Conservation (phyloP, 2,797 vertebrate genomes). For the Emydoidea blandingii region DNA sequence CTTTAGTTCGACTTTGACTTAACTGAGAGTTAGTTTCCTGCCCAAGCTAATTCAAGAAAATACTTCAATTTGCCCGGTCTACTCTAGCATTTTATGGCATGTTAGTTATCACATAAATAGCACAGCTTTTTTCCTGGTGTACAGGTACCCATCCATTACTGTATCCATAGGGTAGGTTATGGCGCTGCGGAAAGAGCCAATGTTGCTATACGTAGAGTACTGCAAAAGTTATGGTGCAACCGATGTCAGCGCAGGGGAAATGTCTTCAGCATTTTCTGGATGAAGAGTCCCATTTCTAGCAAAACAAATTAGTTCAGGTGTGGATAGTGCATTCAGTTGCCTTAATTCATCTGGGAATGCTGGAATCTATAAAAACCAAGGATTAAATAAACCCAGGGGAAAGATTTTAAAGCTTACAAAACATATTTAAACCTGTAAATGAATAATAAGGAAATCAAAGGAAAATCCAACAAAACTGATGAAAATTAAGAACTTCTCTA, state of each 20-base stretch:
- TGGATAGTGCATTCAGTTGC: neutral
- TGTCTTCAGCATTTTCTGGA: neutral
- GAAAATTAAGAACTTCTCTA: neutral
- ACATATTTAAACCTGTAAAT: neutral
- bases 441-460: neutral
- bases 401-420: neutral
- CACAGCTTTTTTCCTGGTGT: rapidly evolving
- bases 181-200: rapidly evolving
- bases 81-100: rapidly evolving
- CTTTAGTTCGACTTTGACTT: neutral
- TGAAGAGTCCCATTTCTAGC: neutral
- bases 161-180: rapidly evolving
- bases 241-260: neutral
- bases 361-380: neutral
- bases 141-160: rapidly evolving
- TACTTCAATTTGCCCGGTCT: neutral
- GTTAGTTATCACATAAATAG: rapidly evolving
- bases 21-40: neutral
- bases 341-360: neutral
- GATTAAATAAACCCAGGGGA: neutral
- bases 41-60: neutral
- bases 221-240: too few species aligned
- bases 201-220: neutral
- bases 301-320: neutral
- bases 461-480: neutral